phyloP scores from a whole-genome alignment of 2,797 vertebrate species.

The Anas bernieri region DNA sequence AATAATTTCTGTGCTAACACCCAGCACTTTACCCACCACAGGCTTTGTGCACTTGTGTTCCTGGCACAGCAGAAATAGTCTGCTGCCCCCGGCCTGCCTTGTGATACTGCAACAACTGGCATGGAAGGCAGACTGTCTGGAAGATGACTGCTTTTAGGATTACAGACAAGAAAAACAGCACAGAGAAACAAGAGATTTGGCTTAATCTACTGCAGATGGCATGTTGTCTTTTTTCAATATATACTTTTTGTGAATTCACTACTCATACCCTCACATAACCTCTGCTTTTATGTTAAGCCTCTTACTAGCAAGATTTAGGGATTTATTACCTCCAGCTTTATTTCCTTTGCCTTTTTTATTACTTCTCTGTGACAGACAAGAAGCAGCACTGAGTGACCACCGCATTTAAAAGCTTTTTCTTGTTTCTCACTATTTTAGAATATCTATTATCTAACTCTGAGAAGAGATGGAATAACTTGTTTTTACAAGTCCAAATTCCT shows the following conservation, averaged over 20 bases:
- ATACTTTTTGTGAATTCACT: not conserved
- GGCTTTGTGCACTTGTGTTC: no score
- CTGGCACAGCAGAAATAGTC: not conserved
- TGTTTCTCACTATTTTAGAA: not conserved
- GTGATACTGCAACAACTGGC: fast-evolving
- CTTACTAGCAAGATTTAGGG: not conserved
- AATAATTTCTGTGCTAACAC: no score
- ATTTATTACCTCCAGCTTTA: not conserved
- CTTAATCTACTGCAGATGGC: not conserved
- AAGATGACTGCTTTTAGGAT: not conserved
- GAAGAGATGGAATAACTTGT: not conserved
- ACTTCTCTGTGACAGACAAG: not conserved
- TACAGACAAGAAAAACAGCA: not conserved
- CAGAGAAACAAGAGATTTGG: fast-evolving
- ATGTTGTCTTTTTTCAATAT: not conserved
- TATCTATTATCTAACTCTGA: not conserved
- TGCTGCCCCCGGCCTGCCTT: not conserved
- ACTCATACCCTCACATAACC: fast-evolving
- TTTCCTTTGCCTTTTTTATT: not conserved
- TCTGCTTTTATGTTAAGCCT: not conserved
- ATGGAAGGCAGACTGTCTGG: no score
- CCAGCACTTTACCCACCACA: no score
- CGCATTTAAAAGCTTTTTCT: not conserved
- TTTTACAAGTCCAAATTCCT: slow-evolving; percentile 21
- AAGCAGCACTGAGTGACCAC: not conserved